phyloP scores from a whole-genome alignment of 2,888 invertebrate species.

The Ochropacha duplaris region DNA sequence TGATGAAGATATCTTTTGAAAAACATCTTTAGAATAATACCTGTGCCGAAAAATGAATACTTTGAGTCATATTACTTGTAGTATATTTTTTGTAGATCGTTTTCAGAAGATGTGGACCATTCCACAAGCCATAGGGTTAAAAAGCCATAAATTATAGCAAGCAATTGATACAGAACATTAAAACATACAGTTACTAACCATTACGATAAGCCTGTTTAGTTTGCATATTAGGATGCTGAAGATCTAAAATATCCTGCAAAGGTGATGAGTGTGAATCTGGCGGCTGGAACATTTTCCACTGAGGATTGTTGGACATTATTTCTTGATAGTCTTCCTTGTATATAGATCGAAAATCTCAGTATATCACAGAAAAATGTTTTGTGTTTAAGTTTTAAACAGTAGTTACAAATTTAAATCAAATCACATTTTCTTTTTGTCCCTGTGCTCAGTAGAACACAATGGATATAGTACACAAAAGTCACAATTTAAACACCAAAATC shows the following conservation, averaged over 20 bases:
- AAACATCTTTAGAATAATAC: no score
- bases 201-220: slow-evolving; percentile 80
- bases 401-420: slow-evolving; percentile 63
- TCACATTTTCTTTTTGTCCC: slow-evolving; percentile 72
- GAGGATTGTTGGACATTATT: slow-evolving; percentile 91
- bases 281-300: slow-evolving; percentile 96
- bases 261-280: slow-evolving; percentile 92
- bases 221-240: slow-evolving; percentile 84
- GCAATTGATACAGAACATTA: neutral
- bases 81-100: no score
- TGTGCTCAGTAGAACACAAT: slow-evolving; percentile 62
- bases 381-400: slow-evolving; percentile 39
- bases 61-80: no score
- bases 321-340: slow-evolving; percentile 71
- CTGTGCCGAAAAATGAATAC: no score
- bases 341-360: slow-evolving; percentile 70
- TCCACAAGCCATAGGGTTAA: no score
- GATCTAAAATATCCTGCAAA: slow-evolving; percentile 91
- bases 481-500: slow-evolving; percentile 66
- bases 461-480: slow-evolving; percentile 57
- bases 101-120: no score
- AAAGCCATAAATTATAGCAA: neutral
- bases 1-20: no score
- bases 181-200: slow-evolving; percentile 62
- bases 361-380: slow-evolving; percentile 77